A percentile compares a stretch with the other conserved stretches of the same genome.
Evolutionary conservation across 2,888 invertebrate genomes (phyloP).

Genomic region (Chymomyza amoena): DNA sequence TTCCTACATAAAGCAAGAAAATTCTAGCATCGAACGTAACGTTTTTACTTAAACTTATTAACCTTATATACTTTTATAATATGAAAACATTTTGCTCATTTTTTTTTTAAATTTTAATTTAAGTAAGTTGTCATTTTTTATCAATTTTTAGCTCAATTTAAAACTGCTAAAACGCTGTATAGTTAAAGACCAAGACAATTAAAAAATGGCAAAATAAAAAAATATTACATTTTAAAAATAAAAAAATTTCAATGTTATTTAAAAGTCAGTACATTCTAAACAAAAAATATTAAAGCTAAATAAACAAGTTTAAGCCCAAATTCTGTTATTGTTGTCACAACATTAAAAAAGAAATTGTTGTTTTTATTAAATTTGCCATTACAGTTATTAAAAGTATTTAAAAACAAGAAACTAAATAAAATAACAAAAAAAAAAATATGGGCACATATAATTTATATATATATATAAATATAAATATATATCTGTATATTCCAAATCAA

Average conservation of each 20-base stretch:
- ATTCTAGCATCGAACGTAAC: not conserved
- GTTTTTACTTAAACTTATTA: not conserved
- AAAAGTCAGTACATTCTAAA: slow-evolving; percentile 33
- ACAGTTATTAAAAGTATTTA: slow-evolving; percentile 1
- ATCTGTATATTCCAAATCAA: slow-evolving; percentile 34
- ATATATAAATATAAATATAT: slow-evolving; percentile 30
- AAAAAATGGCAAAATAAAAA: slow-evolving; percentile 48
- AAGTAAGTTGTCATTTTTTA: not conserved
- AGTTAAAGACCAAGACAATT: slow-evolving; percentile 35
- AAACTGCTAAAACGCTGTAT: slow-evolving; percentile 35
- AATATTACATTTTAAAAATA: slow-evolving; percentile 27
- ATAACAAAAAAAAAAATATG: slow-evolving; percentile 29
- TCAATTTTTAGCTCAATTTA: slow-evolving; percentile 25
- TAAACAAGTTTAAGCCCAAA: slow-evolving; percentile 29
- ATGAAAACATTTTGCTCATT: slow-evolving; percentile 16
- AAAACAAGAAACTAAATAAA: slow-evolving; percentile 16
- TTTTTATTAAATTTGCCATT: slow-evolving; percentile 66
- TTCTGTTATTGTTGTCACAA: slow-evolving; percentile 65
- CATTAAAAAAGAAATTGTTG: slow-evolving; percentile 55
- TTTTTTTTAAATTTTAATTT: not conserved
- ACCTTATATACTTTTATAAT: not conserved
- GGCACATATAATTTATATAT: slow-evolving; percentile 38
- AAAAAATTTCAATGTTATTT: slow-evolving; percentile 13
- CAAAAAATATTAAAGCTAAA: slow-evolving; percentile 26
- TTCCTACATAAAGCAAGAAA: not conserved